Evolutionary conservation across 2,888 invertebrate genomes (phyloP).

Genomic region (Agrochola litura): DNA sequence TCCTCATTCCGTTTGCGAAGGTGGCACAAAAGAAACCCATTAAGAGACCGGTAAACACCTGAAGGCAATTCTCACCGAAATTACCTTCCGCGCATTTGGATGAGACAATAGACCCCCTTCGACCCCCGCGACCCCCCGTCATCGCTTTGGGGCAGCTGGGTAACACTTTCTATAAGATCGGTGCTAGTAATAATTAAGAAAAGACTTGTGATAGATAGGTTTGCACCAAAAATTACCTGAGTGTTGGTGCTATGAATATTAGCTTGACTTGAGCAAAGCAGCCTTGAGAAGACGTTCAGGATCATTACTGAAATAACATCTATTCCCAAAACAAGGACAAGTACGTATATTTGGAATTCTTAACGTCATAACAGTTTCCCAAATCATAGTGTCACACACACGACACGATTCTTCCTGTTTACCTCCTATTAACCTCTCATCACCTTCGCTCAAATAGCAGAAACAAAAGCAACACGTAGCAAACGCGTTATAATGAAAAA

Average conservation of each 20-base stretch:
- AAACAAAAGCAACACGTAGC: constrained; percentile 19
- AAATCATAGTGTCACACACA: background rate
- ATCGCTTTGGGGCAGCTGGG: background rate
- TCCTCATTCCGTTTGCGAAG: constrained; percentile 53
- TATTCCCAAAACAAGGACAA: background rate
- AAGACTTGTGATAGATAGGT: constrained; percentile 23
- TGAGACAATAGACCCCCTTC: constrained; percentile 47
- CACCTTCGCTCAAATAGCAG: background rate
- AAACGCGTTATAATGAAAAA: constrained; percentile 34
- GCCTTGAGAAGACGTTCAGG: background rate
- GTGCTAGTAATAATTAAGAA: constrained; percentile 54
- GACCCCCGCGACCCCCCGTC: background rate
- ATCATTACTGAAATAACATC: background rate
- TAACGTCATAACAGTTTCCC: background rate
- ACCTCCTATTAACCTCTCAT: background rate
- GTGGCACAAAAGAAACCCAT: constrained; percentile 65
- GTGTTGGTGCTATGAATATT: background rate
- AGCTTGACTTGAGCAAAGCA: background rate
- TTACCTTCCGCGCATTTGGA: constrained; percentile 61
- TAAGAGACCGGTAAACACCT: constrained; percentile 65
- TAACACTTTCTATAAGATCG: constrained; percentile 46
- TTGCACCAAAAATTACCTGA: background rate
- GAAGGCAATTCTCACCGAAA: constrained; percentile 64
- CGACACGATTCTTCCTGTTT: too few species aligned
- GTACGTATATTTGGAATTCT: background rate